Evolutionary conservation across 1,140 invertebrate genomes (phyloP), one percentile per base, ranked within the genome.

Genomic region (Dolichoris vasculosae): DNA sequence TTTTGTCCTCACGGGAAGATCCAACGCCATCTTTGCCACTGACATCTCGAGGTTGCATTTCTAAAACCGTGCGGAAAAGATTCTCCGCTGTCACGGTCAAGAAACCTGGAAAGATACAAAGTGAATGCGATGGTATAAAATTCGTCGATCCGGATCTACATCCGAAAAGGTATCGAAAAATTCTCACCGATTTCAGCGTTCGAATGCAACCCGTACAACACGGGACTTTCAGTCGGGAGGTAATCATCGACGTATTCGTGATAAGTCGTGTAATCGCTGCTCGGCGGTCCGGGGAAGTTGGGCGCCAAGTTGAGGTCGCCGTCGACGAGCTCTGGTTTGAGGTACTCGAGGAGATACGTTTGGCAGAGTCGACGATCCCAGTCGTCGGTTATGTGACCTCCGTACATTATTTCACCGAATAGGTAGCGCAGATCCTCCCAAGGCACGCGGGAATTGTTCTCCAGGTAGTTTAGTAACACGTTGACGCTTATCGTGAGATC

Each of bases 401-500:
- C 98, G 89, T 99, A 99, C 98, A 99, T 99, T 85, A 99, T 99
- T 93, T 99, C 98, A 0, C 98, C 98, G 92, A 99, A 98, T 4
- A 99, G 94, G 91, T 99, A 99, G 9, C 98, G 94, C 80, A 99
- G 93, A 94, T 99, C 98, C 91, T 98, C 97, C 97, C 97, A 99
- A 0, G 98, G 98, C 23, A 98, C 95, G 81, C 96, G 95, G 30
- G 95, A 96, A 91, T 97, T 98, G 73, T 96, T 96, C 91, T 99
- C 98, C 89, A 99, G 92, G 93, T 99, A 99, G 93, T 99, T 99
- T 90, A 96, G 97, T 2, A 99, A 90, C 0, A 99, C 98, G 90
- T 97, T 97, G 1, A 97, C 96, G 90, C 98, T 98, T 83, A 99
- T 99, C 0, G 97, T 98, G 48, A 99, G 92, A 92, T 99, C 98